Evolutionary conservation across 2,888 invertebrate genomes (phyloP).

Genomic region (Agelastica alni): DNA sequence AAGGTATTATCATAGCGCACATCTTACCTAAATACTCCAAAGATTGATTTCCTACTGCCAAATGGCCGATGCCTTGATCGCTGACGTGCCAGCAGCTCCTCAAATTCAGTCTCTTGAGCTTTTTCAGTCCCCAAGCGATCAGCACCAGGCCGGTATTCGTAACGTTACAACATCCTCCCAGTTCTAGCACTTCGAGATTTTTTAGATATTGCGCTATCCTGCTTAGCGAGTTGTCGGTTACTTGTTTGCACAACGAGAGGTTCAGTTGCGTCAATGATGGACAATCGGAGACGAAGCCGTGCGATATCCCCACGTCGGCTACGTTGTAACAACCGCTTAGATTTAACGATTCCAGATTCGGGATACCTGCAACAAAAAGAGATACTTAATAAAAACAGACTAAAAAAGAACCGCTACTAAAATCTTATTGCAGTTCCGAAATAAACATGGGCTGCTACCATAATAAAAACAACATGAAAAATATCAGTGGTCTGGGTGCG

Average conservation of each 20-base stretch:
- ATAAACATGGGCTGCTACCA: no score
- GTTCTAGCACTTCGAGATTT: constrained; percentile 83
- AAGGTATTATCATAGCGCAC: no score
- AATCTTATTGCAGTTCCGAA: no score
- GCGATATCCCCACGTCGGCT: constrained; percentile 81
- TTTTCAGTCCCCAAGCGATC: constrained; percentile 86
- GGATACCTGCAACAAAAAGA: constrained; percentile 61
- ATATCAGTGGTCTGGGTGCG: no score
- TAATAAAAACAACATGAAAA: no score
- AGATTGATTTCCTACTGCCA: constrained; percentile 81
- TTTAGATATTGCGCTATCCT: constrained; percentile 83
- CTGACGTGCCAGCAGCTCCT: constrained; percentile 92
- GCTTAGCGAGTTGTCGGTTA: constrained; percentile 87
- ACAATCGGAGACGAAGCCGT: constrained; percentile 78
- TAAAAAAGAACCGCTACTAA: no score
- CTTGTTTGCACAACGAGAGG: constrained; percentile 91
- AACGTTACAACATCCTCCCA: constrained; percentile 91
- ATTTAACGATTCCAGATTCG: constrained; percentile 84
- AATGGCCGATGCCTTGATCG: constrained; percentile 86
- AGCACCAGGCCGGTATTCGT: constrained; percentile 85
- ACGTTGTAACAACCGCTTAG: constrained; percentile 93
- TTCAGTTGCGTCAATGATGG: constrained; percentile 81
- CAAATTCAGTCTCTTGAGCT: constrained; percentile 81
- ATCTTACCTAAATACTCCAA: constrained; percentile 80
- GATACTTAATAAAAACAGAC: not conserved